phyloP scores from a whole-genome alignment of 2,888 invertebrate species.

The Rhingia campestris region DNA sequence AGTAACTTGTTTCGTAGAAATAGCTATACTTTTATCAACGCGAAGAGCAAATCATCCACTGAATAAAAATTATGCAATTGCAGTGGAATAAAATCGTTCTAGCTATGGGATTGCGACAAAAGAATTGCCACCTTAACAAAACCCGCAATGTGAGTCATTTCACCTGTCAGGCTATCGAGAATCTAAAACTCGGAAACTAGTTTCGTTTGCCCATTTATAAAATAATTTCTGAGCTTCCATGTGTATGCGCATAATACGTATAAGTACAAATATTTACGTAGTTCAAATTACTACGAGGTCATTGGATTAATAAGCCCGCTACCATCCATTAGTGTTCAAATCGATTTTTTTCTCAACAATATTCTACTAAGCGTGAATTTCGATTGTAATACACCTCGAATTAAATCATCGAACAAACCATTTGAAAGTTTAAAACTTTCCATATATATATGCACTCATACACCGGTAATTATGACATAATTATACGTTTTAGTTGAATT shows the following conservation, averaged over 20 bases:
- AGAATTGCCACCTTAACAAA: slow-evolving; percentile 13
- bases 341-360: neutral
- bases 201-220: neutral
- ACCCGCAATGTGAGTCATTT: neutral
- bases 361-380: neutral
- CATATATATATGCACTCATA: neutral
- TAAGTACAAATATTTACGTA: neutral
- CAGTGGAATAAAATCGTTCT: neutral
- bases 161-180: slow-evolving; percentile 6
- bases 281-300: slow-evolving; percentile 5
- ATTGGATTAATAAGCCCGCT: slow-evolving; percentile 3
- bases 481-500: slow-evolving; percentile 23
- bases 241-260: neutral
- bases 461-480: slow-evolving; percentile 41
- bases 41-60: neutral
- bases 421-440: slow-evolving; percentile 3
- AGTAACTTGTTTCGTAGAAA: neutral
- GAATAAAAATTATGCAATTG: too few relatives aligned
- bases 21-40: neutral
- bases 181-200: slow-evolving; percentile 7
- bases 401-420: neutral
- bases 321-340: neutral
- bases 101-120: too few relatives aligned
- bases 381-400: neutral
- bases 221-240: neutral